These are phyloP conservation scores for Patiria pectinifera DNA, from an alignment of 53 echinoderm and acorn worm genomes.

Conservation along the genomic window DNA sequence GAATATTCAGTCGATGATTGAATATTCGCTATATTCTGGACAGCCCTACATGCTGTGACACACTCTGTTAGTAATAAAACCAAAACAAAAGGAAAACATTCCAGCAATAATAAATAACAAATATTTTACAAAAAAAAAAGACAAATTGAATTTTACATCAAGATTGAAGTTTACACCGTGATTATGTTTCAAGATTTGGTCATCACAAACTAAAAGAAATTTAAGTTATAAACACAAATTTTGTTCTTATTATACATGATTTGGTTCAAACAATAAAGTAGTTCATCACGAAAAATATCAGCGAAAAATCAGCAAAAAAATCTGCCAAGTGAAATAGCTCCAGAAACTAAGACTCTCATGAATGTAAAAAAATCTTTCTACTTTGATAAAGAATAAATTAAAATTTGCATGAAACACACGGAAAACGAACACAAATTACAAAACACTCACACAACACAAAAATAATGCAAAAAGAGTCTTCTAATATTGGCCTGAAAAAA, in stretches of 20 bases:
- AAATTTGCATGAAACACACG: background rate
- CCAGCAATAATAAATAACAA: background rate
- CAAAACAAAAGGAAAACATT: background rate
- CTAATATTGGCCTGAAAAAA: background rate
- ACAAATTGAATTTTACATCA: background rate
- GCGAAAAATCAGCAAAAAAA: no score
- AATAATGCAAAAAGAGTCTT: background rate
- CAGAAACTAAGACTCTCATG: no score
- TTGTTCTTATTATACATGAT: background rate
- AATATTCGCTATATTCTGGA: no score
- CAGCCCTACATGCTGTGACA: background rate
- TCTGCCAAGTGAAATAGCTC: no score
- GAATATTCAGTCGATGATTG: no score
- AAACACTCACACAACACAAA: background rate
- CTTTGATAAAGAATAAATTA: background rate
- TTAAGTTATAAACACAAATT: background rate
- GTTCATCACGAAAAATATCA: no score
- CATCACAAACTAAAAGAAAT: no score
- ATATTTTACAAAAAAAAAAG: background rate
- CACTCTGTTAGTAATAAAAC: background rate
- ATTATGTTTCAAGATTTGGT: background rate
- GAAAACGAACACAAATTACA: background rate
- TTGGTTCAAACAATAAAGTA: no score
- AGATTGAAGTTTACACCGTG: background rate
- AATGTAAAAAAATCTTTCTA: background rate